Conservation (phyloP, 2,888 invertebrate genomes). For the Troides helena region DNA sequence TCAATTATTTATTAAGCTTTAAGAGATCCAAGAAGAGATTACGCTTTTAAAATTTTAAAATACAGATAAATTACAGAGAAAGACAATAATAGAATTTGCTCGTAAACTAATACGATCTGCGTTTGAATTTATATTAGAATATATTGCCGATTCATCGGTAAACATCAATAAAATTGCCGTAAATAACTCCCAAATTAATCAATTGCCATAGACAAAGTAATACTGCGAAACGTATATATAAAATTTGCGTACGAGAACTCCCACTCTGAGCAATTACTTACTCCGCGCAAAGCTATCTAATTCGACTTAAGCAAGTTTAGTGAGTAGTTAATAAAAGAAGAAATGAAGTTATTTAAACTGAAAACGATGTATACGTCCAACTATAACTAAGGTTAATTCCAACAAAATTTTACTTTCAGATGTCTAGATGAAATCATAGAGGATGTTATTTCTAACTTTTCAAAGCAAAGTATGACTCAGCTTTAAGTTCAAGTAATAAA, state of each 20-base stretch:
- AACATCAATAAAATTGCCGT: constrained; percentile 3
- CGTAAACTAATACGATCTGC: not conserved
- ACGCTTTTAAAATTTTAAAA: not conserved
- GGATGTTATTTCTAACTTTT: no score
- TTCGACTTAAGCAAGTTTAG: not conserved
- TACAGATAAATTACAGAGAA: not conserved
- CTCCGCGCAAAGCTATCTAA: not conserved
- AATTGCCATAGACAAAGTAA: not conserved
- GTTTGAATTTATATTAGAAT: constrained; percentile 8
- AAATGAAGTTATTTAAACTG: not conserved
- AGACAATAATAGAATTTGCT: not conserved
- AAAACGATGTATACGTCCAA: no score
- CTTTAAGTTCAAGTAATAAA: no score
- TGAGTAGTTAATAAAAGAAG: not conserved
- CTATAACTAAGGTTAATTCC: no score
- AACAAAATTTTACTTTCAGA: no score
- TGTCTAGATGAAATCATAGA: no score
- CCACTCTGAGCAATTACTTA: no score
- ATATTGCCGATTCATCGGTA: not conserved
- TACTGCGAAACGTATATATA: not conserved
- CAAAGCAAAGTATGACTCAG: no score
- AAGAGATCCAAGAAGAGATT: no score
- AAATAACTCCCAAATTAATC: constrained; percentile 9
- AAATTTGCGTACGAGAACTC: not conserved
- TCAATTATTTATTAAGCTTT: no score